Evolutionary conservation across 2,888 invertebrate genomes (phyloP).

Genomic region (Dichetophora obliterata): DNA sequence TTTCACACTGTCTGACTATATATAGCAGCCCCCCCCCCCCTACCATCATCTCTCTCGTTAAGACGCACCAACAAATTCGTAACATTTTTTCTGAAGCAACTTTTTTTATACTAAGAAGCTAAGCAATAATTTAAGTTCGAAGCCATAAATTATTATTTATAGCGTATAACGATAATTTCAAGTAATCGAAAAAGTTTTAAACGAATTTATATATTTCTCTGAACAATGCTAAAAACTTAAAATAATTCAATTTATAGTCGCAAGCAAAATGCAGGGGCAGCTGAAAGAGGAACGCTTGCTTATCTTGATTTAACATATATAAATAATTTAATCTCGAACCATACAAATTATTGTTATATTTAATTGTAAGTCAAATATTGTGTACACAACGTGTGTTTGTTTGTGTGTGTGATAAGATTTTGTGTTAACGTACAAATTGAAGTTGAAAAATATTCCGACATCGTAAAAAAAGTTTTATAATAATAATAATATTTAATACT

Average conservation of each 20-base stretch:
- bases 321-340: constrained; percentile 1
- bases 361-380: not conserved
- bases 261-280: too few species aligned
- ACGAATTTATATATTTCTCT: not conserved
- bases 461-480: constrained; percentile 16
- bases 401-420: not conserved
- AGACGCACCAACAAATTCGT: too few species aligned
- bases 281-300: not conserved
- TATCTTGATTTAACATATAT: constrained; percentile 22
- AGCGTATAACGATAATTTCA: constrained; percentile 20
- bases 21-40: too few species aligned
- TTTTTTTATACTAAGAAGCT: not conserved
- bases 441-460: constrained; percentile 21
- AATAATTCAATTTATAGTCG: not conserved
- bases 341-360: not conserved
- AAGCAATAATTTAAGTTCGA: constrained; percentile 11
- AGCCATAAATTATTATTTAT: constrained; percentile 24
- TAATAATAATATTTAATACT: constrained; percentile 15
- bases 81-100: too few species aligned
- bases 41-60: too few species aligned
- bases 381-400: too few species aligned
- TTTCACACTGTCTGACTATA: too few species aligned
- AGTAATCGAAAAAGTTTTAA: constrained; percentile 3
- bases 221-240: not conserved
- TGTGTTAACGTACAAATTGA: constrained; percentile 2